Evolutionary conservation across 2,797 vertebrate genomes (phyloP).

Genomic region (Pelobates cultripes): DNA sequence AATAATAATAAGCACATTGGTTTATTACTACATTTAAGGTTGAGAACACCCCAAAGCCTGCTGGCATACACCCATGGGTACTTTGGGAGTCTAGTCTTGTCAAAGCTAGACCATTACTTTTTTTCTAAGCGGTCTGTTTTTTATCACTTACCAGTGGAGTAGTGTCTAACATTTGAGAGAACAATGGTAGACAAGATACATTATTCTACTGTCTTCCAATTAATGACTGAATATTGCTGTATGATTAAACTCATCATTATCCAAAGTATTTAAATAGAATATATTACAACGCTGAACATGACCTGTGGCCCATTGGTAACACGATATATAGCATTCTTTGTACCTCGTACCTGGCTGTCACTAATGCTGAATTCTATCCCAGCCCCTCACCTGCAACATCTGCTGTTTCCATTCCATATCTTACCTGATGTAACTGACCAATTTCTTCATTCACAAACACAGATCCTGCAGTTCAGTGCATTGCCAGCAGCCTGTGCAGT

Average conservation of each 20-base stretch:
- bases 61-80: no score
- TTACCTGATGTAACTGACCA: neutral
- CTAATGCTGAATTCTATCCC: neutral
- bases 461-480: conserved; percentile 41
- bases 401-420: conserved; percentile 8
- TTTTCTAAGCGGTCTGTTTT: no score
- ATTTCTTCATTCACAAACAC: conserved; percentile 14
- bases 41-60: no score
- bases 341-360: conserved; percentile 3
- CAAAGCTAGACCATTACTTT: no score
- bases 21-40: no score
- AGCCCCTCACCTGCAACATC: conserved; percentile 26
- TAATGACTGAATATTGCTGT: neutral
- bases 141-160: no score
- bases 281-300: conserved; percentile 9
- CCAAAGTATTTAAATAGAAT: neutral
- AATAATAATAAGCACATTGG: no score
- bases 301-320: neutral
- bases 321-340: neutral
- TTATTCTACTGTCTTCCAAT: neutral
- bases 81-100: no score
- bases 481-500: conserved; percentile 62
- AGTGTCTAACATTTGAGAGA: no score
- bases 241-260: conserved; percentile 20
- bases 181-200: no score